Percentiles rank a stretch among this genome's conserved stretches.
Conservation (phyloP, 2,113 vertebrate genomes). For the Poecilia latipinna region DNA sequence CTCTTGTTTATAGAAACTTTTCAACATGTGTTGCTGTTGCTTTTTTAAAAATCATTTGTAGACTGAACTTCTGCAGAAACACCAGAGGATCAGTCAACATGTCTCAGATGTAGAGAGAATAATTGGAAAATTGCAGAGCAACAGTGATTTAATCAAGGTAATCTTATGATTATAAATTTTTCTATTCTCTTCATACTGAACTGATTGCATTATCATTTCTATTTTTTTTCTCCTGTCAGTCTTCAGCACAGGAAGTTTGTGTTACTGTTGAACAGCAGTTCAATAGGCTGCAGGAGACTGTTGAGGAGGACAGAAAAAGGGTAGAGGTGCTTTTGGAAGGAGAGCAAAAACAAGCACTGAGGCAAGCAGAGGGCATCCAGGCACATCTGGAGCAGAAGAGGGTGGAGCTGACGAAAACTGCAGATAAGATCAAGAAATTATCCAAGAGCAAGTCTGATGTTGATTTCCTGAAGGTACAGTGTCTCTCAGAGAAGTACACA, state of each 20-base stretch:
- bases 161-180: neutral
- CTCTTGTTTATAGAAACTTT: neutral
- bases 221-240: constrained; percentile 52
- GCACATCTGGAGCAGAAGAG: constrained; percentile 77
- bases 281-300: constrained; percentile 61
- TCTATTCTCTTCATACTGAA: neutral
- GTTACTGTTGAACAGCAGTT: constrained; percentile 76
- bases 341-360: constrained; percentile 73
- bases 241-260: constrained; percentile 77
- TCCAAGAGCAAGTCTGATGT: constrained; percentile 67
- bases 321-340: constrained; percentile 72
- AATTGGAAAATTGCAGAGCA: constrained; percentile 78
- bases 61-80: constrained; percentile 73
- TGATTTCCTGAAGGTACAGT: constrained; percentile 80
- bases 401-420: constrained; percentile 66
- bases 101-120: constrained; percentile 74
- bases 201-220: neutral
- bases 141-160: constrained; percentile 77
- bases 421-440: constrained; percentile 72
- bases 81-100: constrained; percentile 70
- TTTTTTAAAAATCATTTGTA: constrained; percentile 48
- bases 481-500: neutral
- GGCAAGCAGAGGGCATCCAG: constrained; percentile 77
- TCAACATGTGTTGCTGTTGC: constrained; percentile 7
- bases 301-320: constrained; percentile 71